Base-by-base conservation (phyloP, 1,140 invertebrate genomes). In the Lepidostoma basale region DNA sequence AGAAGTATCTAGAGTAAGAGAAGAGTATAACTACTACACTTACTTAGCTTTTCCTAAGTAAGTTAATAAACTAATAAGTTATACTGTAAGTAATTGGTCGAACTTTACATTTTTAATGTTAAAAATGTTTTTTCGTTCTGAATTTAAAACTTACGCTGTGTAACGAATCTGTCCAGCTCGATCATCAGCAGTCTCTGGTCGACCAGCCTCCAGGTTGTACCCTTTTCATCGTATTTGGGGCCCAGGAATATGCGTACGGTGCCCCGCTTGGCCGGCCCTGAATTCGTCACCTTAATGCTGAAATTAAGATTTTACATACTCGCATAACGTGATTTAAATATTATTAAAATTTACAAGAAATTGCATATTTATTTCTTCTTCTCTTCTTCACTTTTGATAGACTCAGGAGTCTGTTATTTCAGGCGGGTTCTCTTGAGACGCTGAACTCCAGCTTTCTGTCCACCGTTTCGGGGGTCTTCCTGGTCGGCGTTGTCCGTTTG, bases 171-270 rank as follows among this genome's bases (percentile, higher is more conserved):
- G 77, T 93, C 92, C 85, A 94, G 84, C 75, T 94, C 91, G 22
- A 92, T 87, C 83, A 92, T 91, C 73, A 92, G 81, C 28, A 85
- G 79, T 62, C 89, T 85, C 72, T 93, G 89, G 52, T 92, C 87
- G 0, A 85, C 78, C 52, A 91, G 84, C 10, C 79, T 72, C 82
- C 90, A 88, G 0, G 84, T 83, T 14, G 88, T 81, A 3, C 88
- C 89, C 42, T 89, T 84, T 73, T 93, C 92, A 67, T 94, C 90
- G 28, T 83, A 78, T 74, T 88, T 90, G 0, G 92, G 91, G 0
- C 85, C 88, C 18, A 93, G 79, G 81, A 91, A 94, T 69, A 94
- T 90, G 20, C 92, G 85, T 4, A 89, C 88, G 0, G 91, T 93
- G 14, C 88, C 88, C 12, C 83, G 83, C 47, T 84, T 76, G 9